phyloP scores from a whole-genome alignment of 2,888 invertebrate species.

The Zhuqinia jingwanae region DNA sequence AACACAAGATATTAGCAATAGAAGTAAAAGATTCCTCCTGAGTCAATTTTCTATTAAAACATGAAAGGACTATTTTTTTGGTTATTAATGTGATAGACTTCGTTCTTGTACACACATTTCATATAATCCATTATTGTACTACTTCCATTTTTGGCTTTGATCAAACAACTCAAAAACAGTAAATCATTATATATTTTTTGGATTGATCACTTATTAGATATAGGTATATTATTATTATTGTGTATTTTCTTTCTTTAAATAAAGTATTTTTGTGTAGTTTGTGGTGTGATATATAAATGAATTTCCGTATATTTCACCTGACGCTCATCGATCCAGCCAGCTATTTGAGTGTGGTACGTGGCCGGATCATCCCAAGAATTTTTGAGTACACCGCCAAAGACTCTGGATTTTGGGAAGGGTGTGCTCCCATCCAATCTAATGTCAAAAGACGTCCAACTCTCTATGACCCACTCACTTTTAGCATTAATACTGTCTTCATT shows the following conservation, averaged over 20 bases:
- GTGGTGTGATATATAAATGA: not conserved
- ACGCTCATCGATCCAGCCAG: constrained; percentile 77
- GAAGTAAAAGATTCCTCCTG: not conserved
- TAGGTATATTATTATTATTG: not conserved
- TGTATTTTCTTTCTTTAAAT: not conserved
- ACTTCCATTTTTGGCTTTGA: not conserved
- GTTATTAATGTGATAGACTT: not conserved
- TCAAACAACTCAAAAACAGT: constrained; percentile 12
- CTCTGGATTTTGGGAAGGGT: constrained; percentile 71
- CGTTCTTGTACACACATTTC: not conserved
- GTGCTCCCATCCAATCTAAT: constrained; percentile 77
- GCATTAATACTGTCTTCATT: constrained; percentile 77
- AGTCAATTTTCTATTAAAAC: too few relatives aligned
- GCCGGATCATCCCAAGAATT: constrained; percentile 77
- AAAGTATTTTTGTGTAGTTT: not conserved
- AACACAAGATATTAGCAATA: not conserved
- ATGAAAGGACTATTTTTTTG: too few relatives aligned
- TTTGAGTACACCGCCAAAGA: constrained; percentile 75
- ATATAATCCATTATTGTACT: not conserved
- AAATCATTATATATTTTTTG: constrained; percentile 41
- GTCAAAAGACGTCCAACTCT: constrained; percentile 76
- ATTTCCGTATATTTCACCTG: constrained; percentile 73
- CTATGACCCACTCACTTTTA: constrained; percentile 77
- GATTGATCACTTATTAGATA: too few relatives aligned
- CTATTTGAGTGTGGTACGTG: constrained; percentile 75